Conservation (phyloP, 1,140 invertebrate species). For the Rhagoletis pomonella region DNA sequence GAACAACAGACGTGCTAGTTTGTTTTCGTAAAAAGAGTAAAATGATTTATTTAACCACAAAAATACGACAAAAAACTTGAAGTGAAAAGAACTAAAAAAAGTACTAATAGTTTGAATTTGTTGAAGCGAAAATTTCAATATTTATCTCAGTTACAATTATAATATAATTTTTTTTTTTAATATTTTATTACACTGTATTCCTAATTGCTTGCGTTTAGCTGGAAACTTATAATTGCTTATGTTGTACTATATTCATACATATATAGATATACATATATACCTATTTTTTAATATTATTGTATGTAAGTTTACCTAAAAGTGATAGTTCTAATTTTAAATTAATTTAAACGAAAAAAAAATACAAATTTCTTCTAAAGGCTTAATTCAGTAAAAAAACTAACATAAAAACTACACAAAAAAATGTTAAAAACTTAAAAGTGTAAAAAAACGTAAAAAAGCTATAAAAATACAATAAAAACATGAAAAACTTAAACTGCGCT, state of each 20-base stretch:
- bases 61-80: too few relatives aligned
- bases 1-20: background rate
- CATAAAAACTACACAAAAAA: conserved; percentile 47
- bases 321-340: conserved; percentile 52
- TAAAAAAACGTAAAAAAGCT: conserved; percentile 50
- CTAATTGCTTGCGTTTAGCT: conserved; percentile 32
- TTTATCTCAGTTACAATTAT: background rate
- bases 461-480: conserved; percentile 46
- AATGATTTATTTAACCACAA: too few relatives aligned
- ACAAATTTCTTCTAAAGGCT: conserved; percentile 44
- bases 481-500: conserved; percentile 43
- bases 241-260: conserved; percentile 41
- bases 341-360: conserved; percentile 46
- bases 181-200: conserved; percentile 25
- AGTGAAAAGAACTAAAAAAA: too few relatives aligned
- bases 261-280: conserved; percentile 6
- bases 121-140: background rate
- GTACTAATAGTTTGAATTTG: background rate
- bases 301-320: conserved; percentile 52
- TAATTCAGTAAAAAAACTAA: conserved; percentile 41
- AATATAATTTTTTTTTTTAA: background rate
- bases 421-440: conserved; percentile 50
- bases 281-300: conserved; percentile 43
- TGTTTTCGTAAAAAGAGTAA: background rate
- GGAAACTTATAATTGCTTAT: conserved; percentile 39